These are phyloP conservation scores for Olivierus martensii DNA, from an alignment of 1,140 invertebrate genomes.

Conservation along the genomic window DNA sequence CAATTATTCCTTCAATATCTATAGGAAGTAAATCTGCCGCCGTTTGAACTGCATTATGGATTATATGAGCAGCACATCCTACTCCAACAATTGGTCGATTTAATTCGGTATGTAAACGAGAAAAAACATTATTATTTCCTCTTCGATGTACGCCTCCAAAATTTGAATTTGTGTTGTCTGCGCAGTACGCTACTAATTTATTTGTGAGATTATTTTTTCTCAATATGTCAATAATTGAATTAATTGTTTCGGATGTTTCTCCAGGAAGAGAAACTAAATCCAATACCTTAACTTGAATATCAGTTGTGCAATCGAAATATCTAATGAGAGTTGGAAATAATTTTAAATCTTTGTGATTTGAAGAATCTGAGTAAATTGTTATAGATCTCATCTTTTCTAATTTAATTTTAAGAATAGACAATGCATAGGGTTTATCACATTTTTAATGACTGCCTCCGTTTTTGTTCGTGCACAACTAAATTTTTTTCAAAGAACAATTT, in stretches of 20 bases:
- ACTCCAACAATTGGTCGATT: conserved; percentile 1
- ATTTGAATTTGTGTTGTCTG: conserved; percentile 2
- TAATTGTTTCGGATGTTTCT: not conserved
- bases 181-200: conserved; percentile 4
- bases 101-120: not conserved
- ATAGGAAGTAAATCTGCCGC: conserved; percentile 23
- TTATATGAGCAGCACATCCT: conserved; percentile 3
- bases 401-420: not conserved
- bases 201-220: not conserved
- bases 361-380: not conserved
- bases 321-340: conserved; percentile 1
- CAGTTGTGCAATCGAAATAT: not conserved
- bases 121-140: conserved; percentile 7
- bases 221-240: not conserved
- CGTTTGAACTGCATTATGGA: conserved; percentile 5
- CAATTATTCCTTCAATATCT: conserved; percentile 23
- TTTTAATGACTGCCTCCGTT: conserved; percentile 1
- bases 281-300: too few relatives aligned
- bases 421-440: not conserved
- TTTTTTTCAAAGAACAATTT: conserved; percentile 2
- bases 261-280: not conserved
- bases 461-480: not conserved
- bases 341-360: conserved; percentile 1
- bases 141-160: not conserved
- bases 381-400: conserved; percentile 2